Conservation (phyloP, 1,140 invertebrate species). For the Leptonema lineaticorne region DNA sequence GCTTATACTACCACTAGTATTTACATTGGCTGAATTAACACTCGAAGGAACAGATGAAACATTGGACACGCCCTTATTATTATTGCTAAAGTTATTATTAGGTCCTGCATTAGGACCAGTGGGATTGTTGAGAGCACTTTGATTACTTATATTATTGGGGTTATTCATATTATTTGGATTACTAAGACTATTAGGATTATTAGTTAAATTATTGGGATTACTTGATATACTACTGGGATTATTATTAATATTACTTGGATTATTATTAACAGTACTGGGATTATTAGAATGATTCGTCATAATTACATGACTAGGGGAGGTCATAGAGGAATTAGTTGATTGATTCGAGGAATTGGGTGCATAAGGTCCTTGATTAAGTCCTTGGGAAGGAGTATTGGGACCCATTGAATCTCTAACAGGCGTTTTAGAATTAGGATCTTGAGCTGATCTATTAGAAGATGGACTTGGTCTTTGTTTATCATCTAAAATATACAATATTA, state of each 20-base stretch:
- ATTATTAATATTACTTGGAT: conserved; percentile 26
- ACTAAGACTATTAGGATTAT: conserved; percentile 29
- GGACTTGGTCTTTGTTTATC: conserved; percentile 56
- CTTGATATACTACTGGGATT: conserved; percentile 17
- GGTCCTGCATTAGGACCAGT: conserved; percentile 4
- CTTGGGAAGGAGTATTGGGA: conserved; percentile 26
- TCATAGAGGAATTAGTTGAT: conserved; percentile 41
- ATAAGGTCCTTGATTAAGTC: conserved; percentile 51
- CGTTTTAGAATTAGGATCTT: conserved; percentile 53
- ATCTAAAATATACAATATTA: conserved; percentile 45
- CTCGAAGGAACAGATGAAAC: conserved; percentile 12
- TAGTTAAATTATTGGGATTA: conserved; percentile 22
- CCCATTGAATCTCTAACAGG: conserved; percentile 47
- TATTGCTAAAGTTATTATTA: conserved; percentile 26
- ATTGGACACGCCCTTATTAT: background rate
- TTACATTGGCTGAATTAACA: conserved; percentile 27
- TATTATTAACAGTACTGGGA: conserved; percentile 9
- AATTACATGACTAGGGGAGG: conserved; percentile 30
- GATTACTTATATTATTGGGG: conserved; percentile 27
- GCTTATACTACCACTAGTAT: conserved; percentile 23
- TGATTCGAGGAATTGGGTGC: conserved; percentile 49
- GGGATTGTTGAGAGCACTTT: conserved; percentile 23
- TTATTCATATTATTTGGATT: conserved; percentile 26
- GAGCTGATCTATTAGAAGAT: conserved; percentile 52
- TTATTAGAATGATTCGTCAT: conserved; percentile 8